Evolutionary conservation across 2,888 invertebrate genomes (phyloP).

Genomic region (Anodontia alba): DNA sequence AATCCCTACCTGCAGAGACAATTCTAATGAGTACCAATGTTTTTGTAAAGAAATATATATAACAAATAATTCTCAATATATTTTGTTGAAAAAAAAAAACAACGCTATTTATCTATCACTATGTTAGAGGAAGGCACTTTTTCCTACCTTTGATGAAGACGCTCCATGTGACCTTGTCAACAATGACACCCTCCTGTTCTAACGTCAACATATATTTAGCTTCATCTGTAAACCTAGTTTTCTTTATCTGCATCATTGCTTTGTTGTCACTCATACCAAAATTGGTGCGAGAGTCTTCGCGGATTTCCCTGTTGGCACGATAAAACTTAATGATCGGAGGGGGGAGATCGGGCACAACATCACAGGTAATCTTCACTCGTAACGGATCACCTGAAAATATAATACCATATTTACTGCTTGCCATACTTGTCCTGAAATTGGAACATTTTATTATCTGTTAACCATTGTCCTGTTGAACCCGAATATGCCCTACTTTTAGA

Average conservation of each 20-base stretch:
- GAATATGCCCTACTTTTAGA: too few species aligned
- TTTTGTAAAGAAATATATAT: too few species aligned
- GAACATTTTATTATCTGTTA: too few species aligned
- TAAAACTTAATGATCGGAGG: slow-evolving; percentile 95
- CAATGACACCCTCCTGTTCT: slow-evolving; percentile 95
- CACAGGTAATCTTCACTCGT: slow-evolving; percentile 86
- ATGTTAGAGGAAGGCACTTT: too few species aligned
- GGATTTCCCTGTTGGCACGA: slow-evolving; percentile 97
- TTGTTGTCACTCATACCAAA: slow-evolving; percentile 86
- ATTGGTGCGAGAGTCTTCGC: slow-evolving; percentile 95
- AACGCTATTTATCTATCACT: too few species aligned
- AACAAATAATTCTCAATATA: too few species aligned
- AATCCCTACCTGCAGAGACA: too few species aligned
- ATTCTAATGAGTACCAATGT: too few species aligned
- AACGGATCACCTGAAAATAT: slow-evolving; percentile 72
- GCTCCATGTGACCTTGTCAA: slow-evolving; percentile 97
- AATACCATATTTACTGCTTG: too few species aligned
- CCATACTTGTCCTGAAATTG: too few species aligned
- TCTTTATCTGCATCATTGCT: slow-evolving; percentile 97
- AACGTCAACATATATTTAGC: slow-evolving; percentile 97
- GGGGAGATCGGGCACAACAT: slow-evolving; percentile 89
- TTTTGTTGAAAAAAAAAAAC: too few species aligned
- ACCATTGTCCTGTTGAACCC: too few species aligned
- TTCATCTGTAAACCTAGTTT: slow-evolving; percentile 98
- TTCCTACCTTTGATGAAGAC: slow-evolving; percentile 97